A percentile compares a stretch with the other conserved stretches of the same genome.
phyloP scores from a whole-genome alignment of 64 coral and sea anemone genomes.

The Trachythela sp. region DNA sequence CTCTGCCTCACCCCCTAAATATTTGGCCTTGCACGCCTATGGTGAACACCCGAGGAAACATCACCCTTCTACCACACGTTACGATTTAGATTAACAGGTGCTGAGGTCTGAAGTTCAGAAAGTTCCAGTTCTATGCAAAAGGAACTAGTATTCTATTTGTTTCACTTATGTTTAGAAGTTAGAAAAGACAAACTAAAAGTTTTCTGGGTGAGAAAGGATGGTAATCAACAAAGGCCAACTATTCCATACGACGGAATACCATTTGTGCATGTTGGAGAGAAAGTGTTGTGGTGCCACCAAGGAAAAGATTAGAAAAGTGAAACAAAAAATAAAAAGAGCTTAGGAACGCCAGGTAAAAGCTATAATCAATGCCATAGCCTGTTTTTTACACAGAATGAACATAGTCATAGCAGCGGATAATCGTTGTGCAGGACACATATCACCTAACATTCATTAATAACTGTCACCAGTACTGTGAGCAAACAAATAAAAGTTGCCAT shows the following conservation, averaged over 20 bases:
- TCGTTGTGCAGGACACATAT: not conserved
- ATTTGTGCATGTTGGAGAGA: not conserved
- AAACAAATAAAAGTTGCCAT: no score
- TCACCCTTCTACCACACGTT: no score
- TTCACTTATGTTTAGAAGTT: not conserved
- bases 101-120: no score
- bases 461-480: no score
- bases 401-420: no score
- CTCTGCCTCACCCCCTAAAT: no score
- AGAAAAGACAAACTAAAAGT: slow-evolving; percentile 17
- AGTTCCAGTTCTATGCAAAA: no score
- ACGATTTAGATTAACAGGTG: no score
- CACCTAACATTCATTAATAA: no score
- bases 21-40: no score
- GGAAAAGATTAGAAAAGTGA: slow-evolving; percentile 13
- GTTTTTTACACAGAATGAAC: no score
- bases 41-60: no score
- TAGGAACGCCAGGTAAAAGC: not conserved
- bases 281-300: slow-evolving; percentile 20
- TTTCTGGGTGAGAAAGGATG: not conserved
- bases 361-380: not conserved
- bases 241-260: slow-evolving; percentile 12
- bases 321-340: not conserved
- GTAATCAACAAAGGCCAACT: not conserved
- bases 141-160: not conserved